Percentiles rank a stretch among this genome's conserved stretches.
phyloP scores from a whole-genome alignment of 2,113 vertebrate genomes.

The Clarias batrachus region DNA sequence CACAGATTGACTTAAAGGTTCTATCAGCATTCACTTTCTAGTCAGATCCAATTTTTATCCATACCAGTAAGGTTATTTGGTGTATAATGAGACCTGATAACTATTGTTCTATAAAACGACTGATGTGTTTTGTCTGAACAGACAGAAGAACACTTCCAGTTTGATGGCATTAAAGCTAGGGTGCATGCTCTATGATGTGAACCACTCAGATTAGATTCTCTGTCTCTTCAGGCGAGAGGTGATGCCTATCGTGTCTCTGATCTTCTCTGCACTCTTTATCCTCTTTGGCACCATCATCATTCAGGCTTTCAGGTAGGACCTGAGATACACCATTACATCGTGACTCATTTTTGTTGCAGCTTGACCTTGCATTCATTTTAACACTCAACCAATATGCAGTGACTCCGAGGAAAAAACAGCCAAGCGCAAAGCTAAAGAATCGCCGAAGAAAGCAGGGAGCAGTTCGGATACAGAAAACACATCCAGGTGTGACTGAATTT shows the following conservation, averaged over 20 bases:
- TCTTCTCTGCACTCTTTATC: slow-evolving; percentile 94
- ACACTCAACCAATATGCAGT: slow-evolving; percentile 62
- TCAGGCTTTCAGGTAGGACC: slow-evolving; percentile 88
- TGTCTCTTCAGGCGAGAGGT: slow-evolving; percentile 83
- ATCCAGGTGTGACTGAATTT: slow-evolving; percentile 61
- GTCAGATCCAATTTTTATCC: not conserved
- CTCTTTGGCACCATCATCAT: slow-evolving; percentile 92
- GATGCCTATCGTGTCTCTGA: slow-evolving; percentile 93
- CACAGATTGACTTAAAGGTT: not conserved
- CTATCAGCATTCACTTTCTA: not conserved
- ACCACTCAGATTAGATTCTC: not conserved
- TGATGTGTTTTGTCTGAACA: not conserved
- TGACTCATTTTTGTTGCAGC: not conserved
- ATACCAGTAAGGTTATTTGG: not conserved
- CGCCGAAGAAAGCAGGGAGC: slow-evolving; percentile 62
- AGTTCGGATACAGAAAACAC: slow-evolving; percentile 63
- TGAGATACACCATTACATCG: not conserved
- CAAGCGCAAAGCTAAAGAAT: slow-evolving; percentile 76
- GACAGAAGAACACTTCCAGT: not conserved
- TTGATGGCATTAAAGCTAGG: not conserved
- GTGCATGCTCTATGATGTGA: not conserved
- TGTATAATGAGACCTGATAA: not conserved
- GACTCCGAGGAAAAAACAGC: slow-evolving; percentile 84
- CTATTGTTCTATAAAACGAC: not conserved
- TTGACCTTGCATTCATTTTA: not conserved